phyloP scores from a whole-genome alignment of 2,888 invertebrate species.

The Drosophila lacicola region DNA sequence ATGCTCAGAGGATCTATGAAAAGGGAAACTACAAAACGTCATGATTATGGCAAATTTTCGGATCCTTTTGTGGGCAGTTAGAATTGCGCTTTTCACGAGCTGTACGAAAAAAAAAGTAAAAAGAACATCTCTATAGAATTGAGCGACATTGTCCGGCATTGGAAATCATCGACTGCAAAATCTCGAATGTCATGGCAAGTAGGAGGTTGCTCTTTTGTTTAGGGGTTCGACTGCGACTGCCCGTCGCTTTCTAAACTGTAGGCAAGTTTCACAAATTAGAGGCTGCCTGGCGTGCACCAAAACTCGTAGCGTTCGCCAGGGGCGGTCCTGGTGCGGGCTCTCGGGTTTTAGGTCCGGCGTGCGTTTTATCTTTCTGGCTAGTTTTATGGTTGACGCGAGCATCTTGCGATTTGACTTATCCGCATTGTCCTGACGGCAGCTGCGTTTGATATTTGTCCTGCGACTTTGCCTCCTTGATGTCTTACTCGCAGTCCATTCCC shows the following conservation, averaged over 20 bases:
- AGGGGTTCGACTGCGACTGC: slow-evolving; percentile 30
- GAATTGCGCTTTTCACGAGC: slow-evolving; percentile 73
- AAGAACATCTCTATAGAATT: slow-evolving; percentile 36
- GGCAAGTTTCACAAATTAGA: slow-evolving; percentile 79
- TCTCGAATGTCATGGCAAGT: slow-evolving; percentile 71
- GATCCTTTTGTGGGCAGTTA: slow-evolving; percentile 72
- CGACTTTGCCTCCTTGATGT: slow-evolving; percentile 53
- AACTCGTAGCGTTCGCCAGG: slow-evolving; percentile 51
- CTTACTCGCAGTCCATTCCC: slow-evolving; percentile 47
- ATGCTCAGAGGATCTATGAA: slow-evolving; percentile 10
- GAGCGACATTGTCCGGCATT: slow-evolving; percentile 57
- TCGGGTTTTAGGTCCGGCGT: slow-evolving; percentile 33
- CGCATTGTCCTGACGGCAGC: slow-evolving; percentile 66
- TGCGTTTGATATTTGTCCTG: slow-evolving; percentile 57
- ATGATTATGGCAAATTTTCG: slow-evolving; percentile 82
- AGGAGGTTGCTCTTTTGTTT: slow-evolving; percentile 56
- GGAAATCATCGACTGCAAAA: slow-evolving; percentile 79
- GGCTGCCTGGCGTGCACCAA: slow-evolving; percentile 53
- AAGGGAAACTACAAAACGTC: slow-evolving; percentile 54
- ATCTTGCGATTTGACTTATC: slow-evolving; percentile 57
- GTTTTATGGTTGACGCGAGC: slow-evolving; percentile 74
- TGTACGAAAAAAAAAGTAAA: background rate
- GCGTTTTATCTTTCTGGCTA: slow-evolving; percentile 63
- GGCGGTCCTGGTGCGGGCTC: slow-evolving; percentile 55
- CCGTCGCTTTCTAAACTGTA: slow-evolving; percentile 69